Percentiles rank a stretch among this genome's conserved stretches.
These are phyloP conservation scores for Sebastes diaconus DNA, from an alignment of 2,797 vertebrate genomes.

Conservation along the genomic window DNA sequence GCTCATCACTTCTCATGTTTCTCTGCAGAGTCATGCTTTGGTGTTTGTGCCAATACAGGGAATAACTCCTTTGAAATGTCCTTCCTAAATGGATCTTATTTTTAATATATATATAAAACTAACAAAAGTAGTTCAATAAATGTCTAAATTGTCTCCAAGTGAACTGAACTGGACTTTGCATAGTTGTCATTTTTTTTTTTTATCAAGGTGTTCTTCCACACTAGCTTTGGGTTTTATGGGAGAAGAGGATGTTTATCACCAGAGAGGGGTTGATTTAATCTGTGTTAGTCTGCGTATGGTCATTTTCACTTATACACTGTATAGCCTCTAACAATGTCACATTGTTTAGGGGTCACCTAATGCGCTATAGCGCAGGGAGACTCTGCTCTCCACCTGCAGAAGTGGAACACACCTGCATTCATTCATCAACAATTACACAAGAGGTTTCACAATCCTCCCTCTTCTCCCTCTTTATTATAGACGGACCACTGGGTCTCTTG, in stretches of 20 bases:
- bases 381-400: slow-evolving; percentile 32
- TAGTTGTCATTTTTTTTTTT: neutral
- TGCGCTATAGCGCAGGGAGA: slow-evolving; percentile 33
- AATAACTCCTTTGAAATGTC: neutral
- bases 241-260: neutral
- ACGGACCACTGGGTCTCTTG: neutral
- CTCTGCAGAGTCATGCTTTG: neutral
- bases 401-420: slow-evolving; percentile 62
- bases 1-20: neutral
- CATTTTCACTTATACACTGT: neutral
- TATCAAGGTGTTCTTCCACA: neutral
- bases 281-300: neutral
- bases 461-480: neutral
- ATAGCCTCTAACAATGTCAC: slow-evolving; percentile 20
- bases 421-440: slow-evolving; percentile 54
- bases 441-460: neutral
- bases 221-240: neutral
- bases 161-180: neutral
- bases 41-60: neutral
- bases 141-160: neutral
- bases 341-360: slow-evolving; percentile 35
- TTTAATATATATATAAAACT: neutral
- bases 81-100: neutral
- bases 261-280: neutral
- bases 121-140: neutral